Base-by-base conservation (phyloP, 2,888 invertebrate species). In the Eupithecia subumbrata region DNA sequence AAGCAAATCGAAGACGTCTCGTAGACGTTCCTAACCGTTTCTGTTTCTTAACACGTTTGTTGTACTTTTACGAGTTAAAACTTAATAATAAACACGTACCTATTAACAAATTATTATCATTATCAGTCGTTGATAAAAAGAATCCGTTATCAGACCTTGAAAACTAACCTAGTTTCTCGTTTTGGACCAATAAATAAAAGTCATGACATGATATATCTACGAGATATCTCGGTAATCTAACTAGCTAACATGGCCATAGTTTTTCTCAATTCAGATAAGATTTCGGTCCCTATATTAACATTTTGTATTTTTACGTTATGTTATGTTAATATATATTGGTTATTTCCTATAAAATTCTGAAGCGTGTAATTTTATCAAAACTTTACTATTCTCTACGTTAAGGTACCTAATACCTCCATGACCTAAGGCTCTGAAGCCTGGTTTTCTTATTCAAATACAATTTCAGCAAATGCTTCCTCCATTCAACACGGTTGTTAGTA, bases 91-190 rank as follows among this genome's bases (percentile, higher is more conserved):
- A 67, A 64, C 73, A 74, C 34, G 66, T 69, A 14, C 12, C 5
- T 60, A 25, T 11, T 11, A 22, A 52, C 69, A 78, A 0, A 37
- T 7, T 37, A 40, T 75, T 74, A 69, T 72, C 72, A 72, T 78
- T 81, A 82, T 81, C 82, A 78, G 72, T 66, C 69, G 77, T 67
- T 78, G 80, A 81, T 82, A 81, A 78, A 76, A 74, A 71, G 22
- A 22, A 11, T 11, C 75, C 75, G 79, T 82, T 76, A 81, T 81
- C 79, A 68, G 70, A 81, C 82, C 82, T 82, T 82, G 82, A 79
- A 81, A 72, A 76, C 75, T 78, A 77, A 74, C 78, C 78, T 71
- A 79, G 78, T 77, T 78, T 74, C 45, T 71, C 73, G 69, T 66
- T 52, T 77, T 63, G 64, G 74, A 76, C 70, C 74, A 11, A 22